Evolutionary conservation across 2,888 invertebrate genomes (phyloP).

Genomic region (Nymphalis urticae): DNA sequence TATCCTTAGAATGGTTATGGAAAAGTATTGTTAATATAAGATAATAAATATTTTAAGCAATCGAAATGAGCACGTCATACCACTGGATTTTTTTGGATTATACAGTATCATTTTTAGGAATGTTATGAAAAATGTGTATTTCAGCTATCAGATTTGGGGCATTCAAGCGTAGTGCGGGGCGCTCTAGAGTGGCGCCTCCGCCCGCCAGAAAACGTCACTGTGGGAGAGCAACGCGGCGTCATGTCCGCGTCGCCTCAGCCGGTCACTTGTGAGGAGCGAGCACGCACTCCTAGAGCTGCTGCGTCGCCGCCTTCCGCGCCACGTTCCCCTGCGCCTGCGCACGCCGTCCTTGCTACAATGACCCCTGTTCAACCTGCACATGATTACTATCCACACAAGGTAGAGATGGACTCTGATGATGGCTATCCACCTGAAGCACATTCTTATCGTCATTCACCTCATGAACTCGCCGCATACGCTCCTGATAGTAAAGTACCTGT

Average conservation of each 20-base stretch:
- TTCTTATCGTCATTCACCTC: constrained; percentile 81
- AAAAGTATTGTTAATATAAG: neutral
- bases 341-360: constrained; percentile 92
- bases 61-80: constrained; percentile 45
- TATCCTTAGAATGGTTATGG: neutral
- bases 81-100: constrained; percentile 9
- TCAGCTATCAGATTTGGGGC: constrained; percentile 62
- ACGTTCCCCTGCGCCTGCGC: constrained; percentile 85
- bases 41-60: neutral
- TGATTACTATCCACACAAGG: constrained; percentile 83
- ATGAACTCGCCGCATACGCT: constrained; percentile 75
- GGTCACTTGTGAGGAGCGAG: constrained; percentile 65
- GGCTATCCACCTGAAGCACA: constrained; percentile 84
- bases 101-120: constrained; percentile 6
- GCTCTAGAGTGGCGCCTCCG: constrained; percentile 70
- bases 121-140: constrained; percentile 47
- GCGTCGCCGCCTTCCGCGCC: constrained; percentile 78
- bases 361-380: constrained; percentile 91
- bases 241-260: constrained; percentile 77
- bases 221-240: constrained; percentile 59
- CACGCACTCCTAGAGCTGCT: constrained; percentile 69
- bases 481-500: constrained; percentile 83
- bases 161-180: constrained; percentile 69
- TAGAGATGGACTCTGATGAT: constrained; percentile 83
- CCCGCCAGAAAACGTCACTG: constrained; percentile 63